Conservation (phyloP, 2,113 vertebrate species). For the Neolamprologus modestus region DNA sequence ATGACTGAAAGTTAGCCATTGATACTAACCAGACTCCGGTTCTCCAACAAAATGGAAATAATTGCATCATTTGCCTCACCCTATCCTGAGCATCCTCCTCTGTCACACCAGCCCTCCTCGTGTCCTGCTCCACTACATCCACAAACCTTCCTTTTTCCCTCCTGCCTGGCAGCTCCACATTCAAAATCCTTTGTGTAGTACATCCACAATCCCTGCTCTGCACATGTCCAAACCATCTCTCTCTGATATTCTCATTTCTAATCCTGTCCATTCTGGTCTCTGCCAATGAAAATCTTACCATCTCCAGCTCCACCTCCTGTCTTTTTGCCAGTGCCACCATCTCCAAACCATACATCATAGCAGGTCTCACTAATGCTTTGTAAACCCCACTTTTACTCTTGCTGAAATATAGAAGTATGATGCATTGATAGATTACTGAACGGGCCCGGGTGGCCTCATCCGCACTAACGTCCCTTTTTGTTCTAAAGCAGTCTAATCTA, state of each 20-base stretch:
- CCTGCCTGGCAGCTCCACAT: not conserved
- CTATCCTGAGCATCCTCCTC: not conserved
- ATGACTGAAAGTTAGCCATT: not conserved
- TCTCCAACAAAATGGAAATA: not conserved
- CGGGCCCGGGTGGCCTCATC: not conserved
- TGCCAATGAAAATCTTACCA: not conserved
- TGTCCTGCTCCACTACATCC: not conserved
- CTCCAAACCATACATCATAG: not conserved
- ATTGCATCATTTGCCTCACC: not conserved
- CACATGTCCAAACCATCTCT: not conserved
- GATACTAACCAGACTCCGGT: rapidly evolving
- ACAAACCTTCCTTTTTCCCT: not conserved
- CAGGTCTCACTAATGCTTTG: not conserved
- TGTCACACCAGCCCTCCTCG: not conserved
- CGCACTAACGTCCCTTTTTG: not conserved
- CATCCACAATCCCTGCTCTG: not conserved
- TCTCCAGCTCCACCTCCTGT: not conserved
- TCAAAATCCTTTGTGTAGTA: not conserved
- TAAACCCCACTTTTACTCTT: not conserved
- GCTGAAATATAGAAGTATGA: not conserved
- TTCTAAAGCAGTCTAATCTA: not conserved
- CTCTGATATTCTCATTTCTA: not conserved
- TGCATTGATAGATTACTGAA: not conserved
- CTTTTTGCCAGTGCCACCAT: not conserved
- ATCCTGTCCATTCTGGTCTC: not conserved